Conservation (phyloP, 2,113 vertebrate species). For the Ornithorhynchus anatinus region DNA sequence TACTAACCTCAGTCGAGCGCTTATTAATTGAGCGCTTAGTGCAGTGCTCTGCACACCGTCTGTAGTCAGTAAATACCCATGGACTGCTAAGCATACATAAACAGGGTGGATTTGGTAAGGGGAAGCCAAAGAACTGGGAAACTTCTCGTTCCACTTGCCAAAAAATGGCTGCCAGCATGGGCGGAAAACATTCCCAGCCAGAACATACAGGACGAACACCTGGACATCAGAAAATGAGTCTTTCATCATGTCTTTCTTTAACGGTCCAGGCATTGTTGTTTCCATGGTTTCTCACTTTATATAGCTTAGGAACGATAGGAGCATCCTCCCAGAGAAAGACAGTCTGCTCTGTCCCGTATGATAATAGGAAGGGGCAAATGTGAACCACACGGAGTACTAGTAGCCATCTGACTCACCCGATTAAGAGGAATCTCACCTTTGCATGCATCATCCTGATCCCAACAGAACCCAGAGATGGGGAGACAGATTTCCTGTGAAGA, state of each 20-base stretch:
- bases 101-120: not conserved
- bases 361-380: conserved; percentile 32
- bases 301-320: conserved; percentile 32
- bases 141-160: conserved; percentile 8
- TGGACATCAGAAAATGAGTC: conserved; percentile 18
- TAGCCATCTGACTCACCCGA: conserved; percentile 6
- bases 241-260: conserved; percentile 36
- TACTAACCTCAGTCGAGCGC: no score
- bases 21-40: no score
- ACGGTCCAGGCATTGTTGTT: conserved; percentile 17
- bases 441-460: not conserved
- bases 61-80: no score
- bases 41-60: no score
- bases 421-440: conserved; percentile 3
- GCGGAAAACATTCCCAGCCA: conserved; percentile 3
- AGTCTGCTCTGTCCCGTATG: conserved; percentile 10
- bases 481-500: conserved; percentile 14
- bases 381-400: not conserved
- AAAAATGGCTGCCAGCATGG: not conserved
- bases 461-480: conserved; percentile 16
- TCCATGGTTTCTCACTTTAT: conserved; percentile 27
- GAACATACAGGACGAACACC: conserved; percentile 18
- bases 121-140: not conserved
- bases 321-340: conserved; percentile 10
- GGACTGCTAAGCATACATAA: not conserved